A percentile compares a stretch with the other conserved stretches of the same genome.
These are phyloP conservation scores for Poecilia wingei DNA, from an alignment of 2,797 vertebrate species.

Conservation along the genomic window DNA sequence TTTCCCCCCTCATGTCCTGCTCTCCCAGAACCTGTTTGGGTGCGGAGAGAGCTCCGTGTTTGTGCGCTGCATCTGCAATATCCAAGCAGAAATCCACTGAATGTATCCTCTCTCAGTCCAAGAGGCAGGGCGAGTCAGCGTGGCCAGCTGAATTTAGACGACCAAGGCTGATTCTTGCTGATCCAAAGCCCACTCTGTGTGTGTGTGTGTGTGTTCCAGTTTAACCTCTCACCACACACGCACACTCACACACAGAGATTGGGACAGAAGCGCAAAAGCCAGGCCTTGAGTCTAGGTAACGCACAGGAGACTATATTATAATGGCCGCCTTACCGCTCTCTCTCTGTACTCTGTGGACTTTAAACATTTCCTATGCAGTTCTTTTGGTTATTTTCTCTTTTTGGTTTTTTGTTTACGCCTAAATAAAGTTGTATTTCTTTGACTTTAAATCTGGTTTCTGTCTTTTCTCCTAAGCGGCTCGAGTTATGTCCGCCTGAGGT, in stretches of 20 bases:
- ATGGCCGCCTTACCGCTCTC: slow-evolving; percentile 83
- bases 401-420: slow-evolving; percentile 82
- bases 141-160: slow-evolving; percentile 83
- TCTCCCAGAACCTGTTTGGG: slow-evolving; percentile 35
- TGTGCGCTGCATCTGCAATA: slow-evolving; percentile 69
- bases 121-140: slow-evolving; percentile 83
- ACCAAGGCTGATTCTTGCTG: slow-evolving; percentile 68
- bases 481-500: background rate
- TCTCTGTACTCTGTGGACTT: slow-evolving; percentile 94
- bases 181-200: slow-evolving; percentile 30
- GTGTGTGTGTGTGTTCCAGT: slow-evolving; percentile 31
- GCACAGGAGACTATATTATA: slow-evolving; percentile 84
- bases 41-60: slow-evolving; percentile 50
- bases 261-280: slow-evolving; percentile 72
- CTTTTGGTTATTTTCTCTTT: slow-evolving; percentile 58
- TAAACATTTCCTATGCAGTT: slow-evolving; percentile 99
- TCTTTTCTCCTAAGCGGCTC: slow-evolving; percentile 4
- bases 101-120: slow-evolving; percentile 92
- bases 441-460: slow-evolving; percentile 48
- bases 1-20: slow-evolving; percentile 15
- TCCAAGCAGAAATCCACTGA: slow-evolving; percentile 83
- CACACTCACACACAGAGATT: slow-evolving; percentile 32
- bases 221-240: slow-evolving; percentile 24
- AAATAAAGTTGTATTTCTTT: slow-evolving; percentile 96
- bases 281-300: slow-evolving; percentile 81